Evolutionary conservation across 1,140 invertebrate genomes (phyloP).

Genomic region (Patella vulgata): DNA sequence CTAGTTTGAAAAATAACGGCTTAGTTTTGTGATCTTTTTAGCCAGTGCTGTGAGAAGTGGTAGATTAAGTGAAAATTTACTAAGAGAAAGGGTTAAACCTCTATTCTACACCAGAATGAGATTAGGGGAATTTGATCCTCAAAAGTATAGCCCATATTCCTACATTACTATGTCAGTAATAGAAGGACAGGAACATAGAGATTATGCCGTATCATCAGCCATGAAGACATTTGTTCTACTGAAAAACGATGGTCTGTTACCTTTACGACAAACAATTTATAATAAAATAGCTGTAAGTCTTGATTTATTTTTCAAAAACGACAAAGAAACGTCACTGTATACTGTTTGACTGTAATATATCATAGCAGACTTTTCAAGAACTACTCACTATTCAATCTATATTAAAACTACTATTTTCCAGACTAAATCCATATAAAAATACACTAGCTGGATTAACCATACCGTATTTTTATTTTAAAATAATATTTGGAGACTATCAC

Average conservation of each 20-base stretch:
- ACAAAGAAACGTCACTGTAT: too few relatives aligned
- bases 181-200: constrained; percentile 44
- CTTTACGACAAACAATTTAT: constrained; percentile 17
- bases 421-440: too few relatives aligned
- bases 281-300: too few relatives aligned
- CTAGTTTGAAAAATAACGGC: too few relatives aligned
- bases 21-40: constrained; percentile 21
- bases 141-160: constrained; percentile 47
- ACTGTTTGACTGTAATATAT: too few relatives aligned
- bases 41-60: constrained; percentile 48
- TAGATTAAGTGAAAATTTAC: constrained; percentile 38
- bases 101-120: constrained; percentile 63
- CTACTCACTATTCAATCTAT: too few relatives aligned
- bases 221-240: constrained; percentile 51
- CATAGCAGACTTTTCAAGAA: too few relatives aligned
- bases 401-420: too few relatives aligned
- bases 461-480: too few relatives aligned
- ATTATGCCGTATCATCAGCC: constrained; percentile 37
- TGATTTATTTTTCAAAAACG: too few relatives aligned
- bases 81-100: constrained; percentile 51
- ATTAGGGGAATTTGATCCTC: constrained; percentile 60
- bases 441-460: too few relatives aligned
- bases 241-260: constrained; percentile 43
- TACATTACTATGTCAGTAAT: constrained; percentile 37
- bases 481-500: too few relatives aligned